Percentiles rank a stretch among this genome's conserved stretches.
These are phyloP conservation scores for Vulpes lagopus DNA, from an alignment of 2,113 vertebrate species.

Conservation along the genomic window DNA sequence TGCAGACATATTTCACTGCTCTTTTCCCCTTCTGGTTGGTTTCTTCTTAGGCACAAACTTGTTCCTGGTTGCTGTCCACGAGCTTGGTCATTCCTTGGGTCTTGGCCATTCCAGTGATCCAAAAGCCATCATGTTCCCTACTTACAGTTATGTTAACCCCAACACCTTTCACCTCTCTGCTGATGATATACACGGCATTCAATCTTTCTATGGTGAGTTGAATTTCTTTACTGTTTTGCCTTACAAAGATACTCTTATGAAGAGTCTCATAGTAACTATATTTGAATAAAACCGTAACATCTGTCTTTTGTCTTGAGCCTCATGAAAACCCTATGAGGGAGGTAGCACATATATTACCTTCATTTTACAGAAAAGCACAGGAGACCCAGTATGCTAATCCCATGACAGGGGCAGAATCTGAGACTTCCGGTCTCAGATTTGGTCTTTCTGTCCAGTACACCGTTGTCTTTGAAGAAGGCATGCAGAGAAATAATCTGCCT, in stretches of 20 bases:
- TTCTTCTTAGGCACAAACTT: constrained; percentile 86
- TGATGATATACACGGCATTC: constrained; percentile 89
- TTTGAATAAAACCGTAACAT: background rate
- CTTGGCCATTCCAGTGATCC: constrained; percentile 87
- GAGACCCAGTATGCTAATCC: background rate
- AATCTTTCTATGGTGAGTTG: constrained; percentile 89
- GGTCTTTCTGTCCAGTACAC: background rate
- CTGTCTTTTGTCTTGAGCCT: background rate
- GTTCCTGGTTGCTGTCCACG: constrained; percentile 91
- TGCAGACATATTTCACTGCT: background rate
- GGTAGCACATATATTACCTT: background rate
- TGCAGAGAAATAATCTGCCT: background rate
- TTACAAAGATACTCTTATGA: background rate
- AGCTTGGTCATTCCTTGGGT: constrained; percentile 92
- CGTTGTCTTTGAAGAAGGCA: background rate
- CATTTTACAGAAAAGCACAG: background rate
- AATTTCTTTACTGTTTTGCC: constrained; percentile 28
- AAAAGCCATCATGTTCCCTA: constrained; percentile 89
- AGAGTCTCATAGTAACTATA: background rate
- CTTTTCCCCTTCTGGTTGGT: background rate
- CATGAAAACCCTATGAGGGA: background rate
- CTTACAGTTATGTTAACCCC: constrained; percentile 83
- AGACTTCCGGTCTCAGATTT: background rate
- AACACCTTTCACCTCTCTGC: constrained; percentile 85
- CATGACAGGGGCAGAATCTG: background rate